A percentile compares a stretch with the other conserved stretches of the same genome.
Evolutionary conservation across 2,888 invertebrate species (phyloP).

Genomic region (Drosophila colorata): DNA sequence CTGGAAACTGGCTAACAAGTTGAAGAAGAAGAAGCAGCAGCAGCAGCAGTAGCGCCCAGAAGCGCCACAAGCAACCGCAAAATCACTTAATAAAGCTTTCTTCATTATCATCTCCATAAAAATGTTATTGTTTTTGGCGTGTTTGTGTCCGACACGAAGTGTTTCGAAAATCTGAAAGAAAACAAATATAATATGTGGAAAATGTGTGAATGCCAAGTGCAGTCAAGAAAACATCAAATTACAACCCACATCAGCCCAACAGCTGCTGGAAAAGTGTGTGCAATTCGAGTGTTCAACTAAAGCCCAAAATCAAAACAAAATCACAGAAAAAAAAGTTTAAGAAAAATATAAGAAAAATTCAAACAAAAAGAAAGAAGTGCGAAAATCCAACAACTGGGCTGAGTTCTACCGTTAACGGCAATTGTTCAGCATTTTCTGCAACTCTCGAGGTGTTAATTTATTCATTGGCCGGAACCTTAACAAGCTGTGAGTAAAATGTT

Average conservation of each 20-base stretch:
- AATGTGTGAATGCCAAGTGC: constrained; percentile 39
- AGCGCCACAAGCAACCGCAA: neutral
- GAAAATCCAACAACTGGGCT: constrained; percentile 20
- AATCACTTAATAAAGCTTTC: constrained; percentile 55
- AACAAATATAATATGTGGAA: constrained; percentile 38
- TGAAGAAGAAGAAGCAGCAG: neutral
- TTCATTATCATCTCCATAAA: constrained; percentile 36
- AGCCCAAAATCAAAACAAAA: constrained; percentile 14
- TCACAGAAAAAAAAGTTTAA: neutral
- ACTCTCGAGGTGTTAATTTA: constrained; percentile 65
- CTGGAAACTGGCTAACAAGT: constrained; percentile 35
- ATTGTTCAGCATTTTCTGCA: constrained; percentile 35
- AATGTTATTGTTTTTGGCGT: constrained; percentile 46
- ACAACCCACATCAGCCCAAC: constrained; percentile 22
- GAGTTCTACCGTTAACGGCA: constrained; percentile 42
- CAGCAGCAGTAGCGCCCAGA: too few species aligned
- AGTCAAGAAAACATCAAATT: constrained; percentile 40
- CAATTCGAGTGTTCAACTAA: constrained; percentile 8
- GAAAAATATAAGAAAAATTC: neutral
- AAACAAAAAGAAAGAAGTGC: constrained; percentile 24
- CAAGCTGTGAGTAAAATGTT: constrained; percentile 60
- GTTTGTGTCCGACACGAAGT: constrained; percentile 55
- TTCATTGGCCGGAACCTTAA: constrained; percentile 59
- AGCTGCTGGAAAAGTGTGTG: constrained; percentile 12
- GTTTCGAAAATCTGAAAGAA: constrained; percentile 59